Base-by-base conservation (phyloP, 2,888 invertebrate genomes). In the Crematogaster levior region DNA sequence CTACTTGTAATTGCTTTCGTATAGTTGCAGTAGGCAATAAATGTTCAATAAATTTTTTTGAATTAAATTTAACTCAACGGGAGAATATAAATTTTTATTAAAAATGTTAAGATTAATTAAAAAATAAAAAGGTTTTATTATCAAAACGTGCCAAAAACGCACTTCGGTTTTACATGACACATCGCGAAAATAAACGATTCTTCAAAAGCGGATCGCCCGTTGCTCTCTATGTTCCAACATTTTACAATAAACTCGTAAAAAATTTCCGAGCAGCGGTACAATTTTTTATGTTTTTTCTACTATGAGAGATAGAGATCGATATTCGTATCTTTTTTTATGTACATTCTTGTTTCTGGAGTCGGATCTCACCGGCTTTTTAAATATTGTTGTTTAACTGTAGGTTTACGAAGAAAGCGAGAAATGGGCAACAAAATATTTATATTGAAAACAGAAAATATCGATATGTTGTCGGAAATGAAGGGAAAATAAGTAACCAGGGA, bases 191-290 rank as follows among this genome's bases (percentile, higher is more conserved):
- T 53, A 77, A 58, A 63, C n/a, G 24, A 63, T 51, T 68, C 68
- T 58, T 58, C 43, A 68, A 79, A 79, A 79, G 43, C 77, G 68
- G 56, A 79, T 79, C 46, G 68, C 0, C 12, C 43, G 56, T 68
- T 68, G 77, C 56, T 43, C n/a, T n/a, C n/a, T n/a, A n/a, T n/a
- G 77, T 66, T 21, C 56, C 77, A 75, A 75, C 66, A 66, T 77
- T 77, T 77, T 66, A 56, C 77, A 79, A 79, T 79, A 79, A 79
- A 79, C 66, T 79, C 51, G 68, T 79, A 79, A 79, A 66, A 79
- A 79, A 79, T 68, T 68, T 77, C 34, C 56, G 46, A 48, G 56
- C 18, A 43, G 12, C 56, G 46, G 12, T 24, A n/a, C 77, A 34
- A 79, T 79, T 79, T 79, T n/a, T n/a, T 77, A 53, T 77, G 53